These are phyloP conservation scores for Hephaestus fuliginosus DNA, from an alignment of 2,797 vertebrate genomes.

Conservation along the genomic window DNA sequence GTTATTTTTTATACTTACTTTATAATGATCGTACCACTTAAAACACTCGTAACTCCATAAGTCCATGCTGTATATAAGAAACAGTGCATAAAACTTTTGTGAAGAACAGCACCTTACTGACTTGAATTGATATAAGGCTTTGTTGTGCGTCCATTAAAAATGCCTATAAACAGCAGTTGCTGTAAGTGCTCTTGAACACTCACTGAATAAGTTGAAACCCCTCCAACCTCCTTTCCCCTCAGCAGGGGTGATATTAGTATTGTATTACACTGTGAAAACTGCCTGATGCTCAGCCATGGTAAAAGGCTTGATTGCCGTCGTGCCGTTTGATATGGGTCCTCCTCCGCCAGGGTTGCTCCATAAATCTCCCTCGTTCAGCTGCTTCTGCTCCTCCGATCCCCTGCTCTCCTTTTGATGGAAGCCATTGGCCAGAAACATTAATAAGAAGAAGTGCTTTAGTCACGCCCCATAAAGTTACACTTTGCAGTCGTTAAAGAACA, in stretches of 20 bases:
- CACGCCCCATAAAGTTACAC: constrained; percentile 76
- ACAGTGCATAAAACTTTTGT: not conserved
- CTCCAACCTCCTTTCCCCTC: constrained; percentile 44
- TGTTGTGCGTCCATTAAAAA: constrained; percentile 45
- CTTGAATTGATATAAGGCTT: constrained; percentile 32
- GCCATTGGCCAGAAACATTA: constrained; percentile 77
- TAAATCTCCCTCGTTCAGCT: constrained; percentile 77
- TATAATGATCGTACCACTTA: too few relatives aligned
- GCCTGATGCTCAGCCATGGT: constrained; percentile 69
- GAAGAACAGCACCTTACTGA: constrained; percentile 14
- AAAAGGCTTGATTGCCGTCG: constrained; percentile 71
- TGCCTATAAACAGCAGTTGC: constrained; percentile 41
- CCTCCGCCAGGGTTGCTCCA: constrained; percentile 58
- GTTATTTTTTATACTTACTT: not conserved
- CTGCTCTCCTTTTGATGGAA: constrained; percentile 72
- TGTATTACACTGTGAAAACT: constrained; percentile 63
- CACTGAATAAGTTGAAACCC: constrained; percentile 51
- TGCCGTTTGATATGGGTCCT: constrained; percentile 63
- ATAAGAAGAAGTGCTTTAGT: constrained; percentile 80
- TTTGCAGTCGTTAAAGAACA: constrained; percentile 68
- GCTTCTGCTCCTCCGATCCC: constrained; percentile 58
- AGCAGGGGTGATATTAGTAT: constrained; percentile 62
- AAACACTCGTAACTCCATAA: too few relatives aligned
- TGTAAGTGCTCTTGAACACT: constrained; percentile 54
- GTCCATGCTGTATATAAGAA: not conserved